phyloP scores from a whole-genome alignment of 2,113 vertebrate genomes.

The Enhydra lutris region DNA sequence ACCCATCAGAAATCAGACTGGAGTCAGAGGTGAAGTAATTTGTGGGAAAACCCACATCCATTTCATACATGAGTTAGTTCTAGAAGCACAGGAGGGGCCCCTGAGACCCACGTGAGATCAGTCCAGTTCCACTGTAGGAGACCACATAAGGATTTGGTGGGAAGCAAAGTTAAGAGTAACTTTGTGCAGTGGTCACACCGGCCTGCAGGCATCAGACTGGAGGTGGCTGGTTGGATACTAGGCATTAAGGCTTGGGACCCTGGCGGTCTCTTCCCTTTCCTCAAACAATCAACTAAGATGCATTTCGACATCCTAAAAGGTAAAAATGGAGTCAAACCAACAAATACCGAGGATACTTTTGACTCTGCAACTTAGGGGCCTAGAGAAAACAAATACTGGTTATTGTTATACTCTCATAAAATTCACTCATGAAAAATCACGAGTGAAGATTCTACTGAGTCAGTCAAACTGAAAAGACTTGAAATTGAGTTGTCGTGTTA shows the following conservation, averaged over 20 bases:
- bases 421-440: neutral
- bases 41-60: neutral
- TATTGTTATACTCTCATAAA: neutral
- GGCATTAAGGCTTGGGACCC: neutral
- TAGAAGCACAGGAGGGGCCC: neutral
- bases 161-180: neutral
- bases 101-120: neutral
- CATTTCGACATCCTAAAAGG: neutral
- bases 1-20: neutral
- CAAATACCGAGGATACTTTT: neutral
- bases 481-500: neutral
- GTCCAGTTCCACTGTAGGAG: neutral
- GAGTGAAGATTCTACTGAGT: neutral
- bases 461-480: neutral
- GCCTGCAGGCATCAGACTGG: neutral
- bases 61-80: neutral
- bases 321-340: neutral
- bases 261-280: neutral
- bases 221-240: no score
- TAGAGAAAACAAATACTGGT: neutral
- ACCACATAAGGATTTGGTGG: neutral
- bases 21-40: neutral
- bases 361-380: neutral
- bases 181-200: no score
- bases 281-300: neutral